Base-by-base conservation (phyloP, 2,888 invertebrate genomes). In the Cephus runcator region DNA sequence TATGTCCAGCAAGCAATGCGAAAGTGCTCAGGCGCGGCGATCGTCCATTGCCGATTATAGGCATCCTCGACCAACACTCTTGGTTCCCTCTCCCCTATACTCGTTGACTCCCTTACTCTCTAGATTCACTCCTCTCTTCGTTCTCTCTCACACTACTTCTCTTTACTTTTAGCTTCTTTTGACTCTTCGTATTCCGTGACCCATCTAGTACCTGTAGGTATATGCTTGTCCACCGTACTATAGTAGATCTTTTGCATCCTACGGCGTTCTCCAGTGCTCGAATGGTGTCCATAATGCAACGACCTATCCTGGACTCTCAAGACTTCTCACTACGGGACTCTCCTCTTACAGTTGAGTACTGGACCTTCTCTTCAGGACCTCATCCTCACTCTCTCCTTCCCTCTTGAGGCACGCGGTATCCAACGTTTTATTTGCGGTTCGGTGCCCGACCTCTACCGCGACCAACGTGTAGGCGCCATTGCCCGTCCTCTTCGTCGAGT, bases 41-140 rank as follows among this genome's bases (percentile, higher is more conserved):
- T 79, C 86, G 79, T 79, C 84, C 88, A 88, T 89, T 88, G 87
- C 90, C 89, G 88, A 90, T 91, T 90, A 90, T 89, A 88, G 90
- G 85, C 89, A 89, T 90, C 87, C 84, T 83, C 81, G 83, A 83
- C 68, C 40, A 36, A 80, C 80, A 78, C 82, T 76, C 79, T 75
- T 75, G 76, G 78, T 82, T 79, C 77, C 81, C 74, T 80, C 82
- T 77, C 79, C 79, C 79, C 75, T 71, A 82, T 81, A 84, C 81
- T 85, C 82, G 79, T 68, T 78, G 71, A 56, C 36, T 77, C 77
- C 12, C 75, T 77, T 75, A 36, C 74, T 80, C 74, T 80, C 79
- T 76, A 80, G 78, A 68, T 79, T 77, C 68, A 36, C 23, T 75
- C 35, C 76, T 71, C 76, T 76, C 79, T 75, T 79, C 81, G 34